Base-by-base conservation (phyloP, 2,888 invertebrate species). In the Ypsolopha sequella region DNA sequence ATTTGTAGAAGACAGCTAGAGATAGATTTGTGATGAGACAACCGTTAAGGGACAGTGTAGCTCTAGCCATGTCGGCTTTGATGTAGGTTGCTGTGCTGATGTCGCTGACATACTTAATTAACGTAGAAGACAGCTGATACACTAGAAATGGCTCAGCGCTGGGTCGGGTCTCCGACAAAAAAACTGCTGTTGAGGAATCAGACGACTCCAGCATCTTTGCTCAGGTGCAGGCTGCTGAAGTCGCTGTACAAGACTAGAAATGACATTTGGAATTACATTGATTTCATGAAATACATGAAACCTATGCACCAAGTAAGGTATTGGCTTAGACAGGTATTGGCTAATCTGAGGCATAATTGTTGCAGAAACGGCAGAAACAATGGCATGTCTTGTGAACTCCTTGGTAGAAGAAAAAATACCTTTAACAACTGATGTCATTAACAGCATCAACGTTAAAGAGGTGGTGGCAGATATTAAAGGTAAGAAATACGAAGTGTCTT, bases 371-470 rank as follows among this genome's bases (percentile, higher is more conserved):
- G 70, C 72, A 41, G 80, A 80, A 53, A 79, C 82, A 1, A 76
- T 85, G 82, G 70, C 82, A 6, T 70, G 80, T 0, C 62, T 85
- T 0, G 70, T 85, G 10, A 76, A 74, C 43, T 73, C 82, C 7
- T 63, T 85, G 3, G 52, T 76, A 0, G 73, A 72, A 44, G 71
- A 70, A 0, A 59, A 71, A 0, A 62, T 70, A 41, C 73, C 74
- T 1, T 51, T 82, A 4, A 71, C 70, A 1, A 49, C 56, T 1
- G 74, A 75, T 13, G 63, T 68, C 6, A 54, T 85, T 36, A 60
- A 73, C 2, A 53, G 58, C 3, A 79, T 85, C 39, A 62, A 67
- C 14, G 39, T 71, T 0, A 24, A 49, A 6, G 58, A 66, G 13
- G 62, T 82, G 2, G 54, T 79, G 11, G 68, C 73, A 36, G 80